These are phyloP conservation scores for Falcunculus frontatus DNA, from an alignment of 2,113 vertebrate species.

Conservation along the genomic window DNA sequence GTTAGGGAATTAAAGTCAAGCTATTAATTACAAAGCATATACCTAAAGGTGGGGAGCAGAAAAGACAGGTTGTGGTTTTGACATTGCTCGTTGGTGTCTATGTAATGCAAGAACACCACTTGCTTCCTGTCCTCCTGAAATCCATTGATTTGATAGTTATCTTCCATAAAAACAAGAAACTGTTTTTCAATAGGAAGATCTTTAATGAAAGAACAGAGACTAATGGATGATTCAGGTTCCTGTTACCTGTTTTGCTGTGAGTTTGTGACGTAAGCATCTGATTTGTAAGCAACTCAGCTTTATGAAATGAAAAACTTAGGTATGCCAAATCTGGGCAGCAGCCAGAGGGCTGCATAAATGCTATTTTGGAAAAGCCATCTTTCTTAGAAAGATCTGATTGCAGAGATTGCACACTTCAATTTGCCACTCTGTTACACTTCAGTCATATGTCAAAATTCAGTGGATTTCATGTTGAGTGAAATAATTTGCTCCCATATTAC, in stretches of 20 bases:
- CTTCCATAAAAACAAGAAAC: neutral
- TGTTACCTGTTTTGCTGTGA: neutral
- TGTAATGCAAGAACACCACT: neutral
- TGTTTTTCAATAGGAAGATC: neutral
- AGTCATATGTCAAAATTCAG: neutral
- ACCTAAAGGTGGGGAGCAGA: neutral
- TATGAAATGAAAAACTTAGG: neutral
- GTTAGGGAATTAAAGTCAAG: neutral
- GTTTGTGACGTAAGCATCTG: neutral
- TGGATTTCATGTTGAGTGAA: neutral
- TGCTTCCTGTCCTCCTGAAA: neutral
- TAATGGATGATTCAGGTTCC: neutral
- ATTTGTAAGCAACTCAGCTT: neutral
- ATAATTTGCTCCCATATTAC: neutral
- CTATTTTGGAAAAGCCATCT: neutral
- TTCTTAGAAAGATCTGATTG: slow-evolving; percentile 3
- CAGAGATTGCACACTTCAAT: neutral
- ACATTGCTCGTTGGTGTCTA: neutral
- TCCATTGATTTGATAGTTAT: neutral
- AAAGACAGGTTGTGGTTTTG: neutral
- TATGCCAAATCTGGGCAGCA: slow-evolving; percentile 4
- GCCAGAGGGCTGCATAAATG: slow-evolving; percentile 1
- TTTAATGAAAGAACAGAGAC: neutral
- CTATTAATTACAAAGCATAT: neutral
- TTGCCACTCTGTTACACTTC: neutral